A percentile compares a stretch with the other conserved stretches of the same genome.
phyloP scores from a whole-genome alignment of 1,140 invertebrate genomes.

The Lordiphosa collinella region DNA sequence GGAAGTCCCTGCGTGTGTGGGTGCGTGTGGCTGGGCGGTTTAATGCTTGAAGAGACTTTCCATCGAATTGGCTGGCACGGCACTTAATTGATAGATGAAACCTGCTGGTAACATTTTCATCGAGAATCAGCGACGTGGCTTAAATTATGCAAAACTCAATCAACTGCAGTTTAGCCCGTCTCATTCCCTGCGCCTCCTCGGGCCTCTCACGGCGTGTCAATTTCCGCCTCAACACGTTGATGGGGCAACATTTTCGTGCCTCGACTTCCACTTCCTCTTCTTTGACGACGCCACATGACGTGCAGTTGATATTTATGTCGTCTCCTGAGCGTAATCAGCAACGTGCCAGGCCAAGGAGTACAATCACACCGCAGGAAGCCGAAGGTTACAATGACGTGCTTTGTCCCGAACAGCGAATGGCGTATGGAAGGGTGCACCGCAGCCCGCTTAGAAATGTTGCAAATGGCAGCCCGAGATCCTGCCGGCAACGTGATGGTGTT shows the following conservation, averaged over 20 bases:
- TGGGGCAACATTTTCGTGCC: constrained; percentile 42
- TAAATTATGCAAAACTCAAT: constrained; percentile 65
- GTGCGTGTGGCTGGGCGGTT: neutral
- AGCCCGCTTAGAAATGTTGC: constrained; percentile 33
- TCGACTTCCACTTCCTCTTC: constrained; percentile 30
- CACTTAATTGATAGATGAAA: constrained; percentile 47
- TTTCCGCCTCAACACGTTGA: constrained; percentile 68
- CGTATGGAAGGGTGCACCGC: constrained; percentile 8
- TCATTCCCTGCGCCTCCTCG: neutral
- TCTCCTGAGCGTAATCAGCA: constrained; percentile 59
- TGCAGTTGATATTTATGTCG: constrained; percentile 51
- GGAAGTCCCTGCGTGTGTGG: neutral
- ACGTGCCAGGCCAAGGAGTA: constrained; percentile 55
- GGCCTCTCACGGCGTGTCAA: constrained; percentile 44
- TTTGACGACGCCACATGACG: constrained; percentile 51
- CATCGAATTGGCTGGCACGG: constrained; percentile 31
- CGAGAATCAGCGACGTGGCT: constrained; percentile 6
- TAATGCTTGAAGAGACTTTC: constrained; percentile 21
- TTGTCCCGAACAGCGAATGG: constrained; percentile 6
- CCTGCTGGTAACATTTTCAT: neutral
- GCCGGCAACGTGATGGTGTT: constrained; percentile 66
- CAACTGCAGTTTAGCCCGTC: constrained; percentile 25
- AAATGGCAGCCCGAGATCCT: constrained; percentile 37
- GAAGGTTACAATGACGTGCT: constrained; percentile 57
- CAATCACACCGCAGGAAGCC: constrained; percentile 61